Conservation (phyloP, 1,140 invertebrate species). For the Diabrotica virgifera region DNA sequence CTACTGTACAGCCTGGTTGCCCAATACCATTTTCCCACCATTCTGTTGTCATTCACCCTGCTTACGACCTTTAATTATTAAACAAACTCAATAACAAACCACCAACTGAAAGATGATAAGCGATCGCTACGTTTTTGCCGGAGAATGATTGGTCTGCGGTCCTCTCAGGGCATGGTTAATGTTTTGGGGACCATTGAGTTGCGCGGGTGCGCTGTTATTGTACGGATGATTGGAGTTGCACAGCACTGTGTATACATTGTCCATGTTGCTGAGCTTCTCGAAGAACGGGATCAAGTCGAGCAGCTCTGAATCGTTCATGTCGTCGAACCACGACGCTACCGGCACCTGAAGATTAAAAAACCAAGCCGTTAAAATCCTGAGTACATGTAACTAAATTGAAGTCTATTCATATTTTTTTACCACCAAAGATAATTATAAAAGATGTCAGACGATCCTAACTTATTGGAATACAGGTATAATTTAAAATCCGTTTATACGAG, state of each 20-base stretch:
- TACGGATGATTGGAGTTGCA: conserved; percentile 85
- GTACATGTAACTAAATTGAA: background rate
- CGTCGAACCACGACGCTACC: conserved; percentile 97
- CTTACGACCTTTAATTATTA: background rate
- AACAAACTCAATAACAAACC: background rate
- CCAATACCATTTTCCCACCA: background rate
- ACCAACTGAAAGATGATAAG: background rate
- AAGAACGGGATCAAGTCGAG: conserved; percentile 94
- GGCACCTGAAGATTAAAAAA: conserved; percentile 73
- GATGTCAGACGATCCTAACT: background rate
- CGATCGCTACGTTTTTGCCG: conserved; percentile 26
- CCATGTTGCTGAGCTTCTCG: conserved; percentile 90
- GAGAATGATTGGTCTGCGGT: conserved; percentile 24
- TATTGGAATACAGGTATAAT: background rate
- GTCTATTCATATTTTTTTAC: background rate
- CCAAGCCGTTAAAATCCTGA: no score
- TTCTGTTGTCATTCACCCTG: background rate
- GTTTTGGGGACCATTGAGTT: conserved; percentile 37
- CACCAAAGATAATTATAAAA: no score
- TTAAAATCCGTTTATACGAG: no score
- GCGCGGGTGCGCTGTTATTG: conserved; percentile 49
- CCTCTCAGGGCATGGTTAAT: conserved; percentile 8
- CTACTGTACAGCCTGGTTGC: background rate
- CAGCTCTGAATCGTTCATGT: conserved; percentile 92
- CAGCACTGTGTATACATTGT: conserved; percentile 89